Evolutionary conservation across 2,113 vertebrate species (phyloP), one percentile per base, ranked within the genome.

Genomic region (Psephotus haematonotus): DNA sequence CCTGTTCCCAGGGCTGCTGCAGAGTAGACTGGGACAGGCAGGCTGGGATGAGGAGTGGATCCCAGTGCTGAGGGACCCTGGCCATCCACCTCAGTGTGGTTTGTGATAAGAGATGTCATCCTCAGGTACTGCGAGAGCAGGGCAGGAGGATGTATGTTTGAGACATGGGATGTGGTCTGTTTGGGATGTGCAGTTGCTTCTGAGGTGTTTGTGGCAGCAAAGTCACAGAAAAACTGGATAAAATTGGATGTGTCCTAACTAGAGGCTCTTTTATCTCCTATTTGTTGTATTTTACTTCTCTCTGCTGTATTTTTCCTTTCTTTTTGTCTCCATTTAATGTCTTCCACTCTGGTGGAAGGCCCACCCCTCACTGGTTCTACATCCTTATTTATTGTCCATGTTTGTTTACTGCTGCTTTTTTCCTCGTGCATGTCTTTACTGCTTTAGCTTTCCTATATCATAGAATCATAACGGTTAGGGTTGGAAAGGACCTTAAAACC

Each of bases 91-190:
- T 24, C 55, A 23, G 55, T 23, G 23, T 23, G 33, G 35, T 62
- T 89, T 35, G 35, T 12, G 44, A 22, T 23, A 20, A 44, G 64
- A 70, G 59, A 16, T 37, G 63, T 60, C 47, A 31, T 62, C 37
- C 39, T 50, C 17, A 8, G 25, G 52, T 46, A 4, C 12, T 0
- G 1, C 43, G 25, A 59, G 50, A 86, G 64, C 2, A 0, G 65
- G 53, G 49, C 52, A 35, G 87, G 53, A 70, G 55, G 37, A 7
- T 11, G 44, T n/a, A 5, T 1, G 1, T 31, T 55, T 11, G 77
- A 52, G 19, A 33, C 16, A 0, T 0, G 3, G 24, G 37, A 12
- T 6, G 37, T n/a, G 55, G 19, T 41, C 78, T 78, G 8, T 11
- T n/a, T 13, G 44, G 57, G 69, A 24, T 4, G 5, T 13, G 10